Evolutionary conservation across 2,888 invertebrate species (phyloP).

Genomic region (Andrena haemorrhoa): DNA sequence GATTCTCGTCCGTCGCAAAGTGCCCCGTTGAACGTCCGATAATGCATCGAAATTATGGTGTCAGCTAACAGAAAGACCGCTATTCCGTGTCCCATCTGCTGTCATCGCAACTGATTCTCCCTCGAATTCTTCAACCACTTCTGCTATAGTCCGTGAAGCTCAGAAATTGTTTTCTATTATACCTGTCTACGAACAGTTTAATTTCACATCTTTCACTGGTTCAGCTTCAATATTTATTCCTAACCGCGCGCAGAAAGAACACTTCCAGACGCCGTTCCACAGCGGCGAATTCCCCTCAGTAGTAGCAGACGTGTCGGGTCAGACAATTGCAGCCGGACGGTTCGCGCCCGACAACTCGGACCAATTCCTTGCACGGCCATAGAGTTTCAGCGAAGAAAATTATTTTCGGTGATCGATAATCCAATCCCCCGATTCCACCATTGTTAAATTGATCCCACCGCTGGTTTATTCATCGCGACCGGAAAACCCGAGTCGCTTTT

Average conservation of each 20-base stretch:
- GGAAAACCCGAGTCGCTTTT: not conserved
- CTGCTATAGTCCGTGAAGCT: slow-evolving; percentile 22
- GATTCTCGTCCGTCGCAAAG: slow-evolving; percentile 52
- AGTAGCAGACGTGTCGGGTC: slow-evolving; percentile 39
- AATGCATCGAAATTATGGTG: slow-evolving; percentile 46
- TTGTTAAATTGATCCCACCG: not conserved
- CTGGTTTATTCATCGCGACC: slow-evolving; percentile 20
- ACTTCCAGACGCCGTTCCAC: not conserved
- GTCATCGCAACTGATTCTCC: not conserved
- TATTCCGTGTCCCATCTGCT: slow-evolving; percentile 21
- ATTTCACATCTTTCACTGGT: not conserved
- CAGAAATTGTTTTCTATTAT: not conserved
- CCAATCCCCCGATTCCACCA: not conserved
- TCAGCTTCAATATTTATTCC: not conserved
- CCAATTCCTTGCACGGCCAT: not conserved
- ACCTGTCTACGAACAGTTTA: not conserved
- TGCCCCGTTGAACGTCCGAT: slow-evolving; percentile 29
- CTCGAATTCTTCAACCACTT: slow-evolving; percentile 44
- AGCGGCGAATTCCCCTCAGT: slow-evolving; percentile 22
- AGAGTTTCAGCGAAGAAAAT: slow-evolving; percentile 12
- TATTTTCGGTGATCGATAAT: slow-evolving; percentile 30
- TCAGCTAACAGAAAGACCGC: slow-evolving; percentile 21
- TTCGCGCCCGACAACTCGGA: not conserved
- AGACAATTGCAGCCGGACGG: slow-evolving; percentile 33
- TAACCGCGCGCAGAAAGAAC: not conserved